Base-by-base conservation (phyloP, 64 coral and sea anemone species). In the Pocillopora damicornis region DNA sequence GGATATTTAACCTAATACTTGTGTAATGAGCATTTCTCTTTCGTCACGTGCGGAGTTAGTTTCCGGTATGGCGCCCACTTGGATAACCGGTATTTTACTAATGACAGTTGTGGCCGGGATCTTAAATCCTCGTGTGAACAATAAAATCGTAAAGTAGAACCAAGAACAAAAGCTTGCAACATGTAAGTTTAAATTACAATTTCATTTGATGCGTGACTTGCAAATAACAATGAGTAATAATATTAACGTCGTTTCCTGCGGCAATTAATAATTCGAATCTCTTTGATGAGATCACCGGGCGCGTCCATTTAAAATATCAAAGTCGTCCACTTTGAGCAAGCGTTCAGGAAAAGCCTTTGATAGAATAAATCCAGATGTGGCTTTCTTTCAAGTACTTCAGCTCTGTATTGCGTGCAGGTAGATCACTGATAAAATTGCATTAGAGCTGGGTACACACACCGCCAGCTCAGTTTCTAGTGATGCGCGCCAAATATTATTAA, bases 261-360 rank as follows among this genome's bases (percentile, higher is more conserved):
- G 35, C 56, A 85, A 85, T 58, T 45, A 73, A n/a, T 57, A 65
- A 73, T 85, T 71, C 51, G 10, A 15, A 73, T 85, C 45, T 73
- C 72, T 71, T 71, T 51, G 42, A 81, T 81, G 59, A 81, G 79
- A 7, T 63, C 79, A 81, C 11, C 3, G 61, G 58, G 68, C 45
- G 67, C 63, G 58, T 72, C 81, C 25, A 85, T 85, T 85, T 42
- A 68, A 85, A 82, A 85, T 85, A 85, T 85, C 71, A 20, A 2
- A 71, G 22, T 68, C 30, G 63, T 45, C 2, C 25, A 13, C 15
- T 42, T n/a, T 26, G 42, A 17, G 22, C 22, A 85, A 85, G 38
- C 81, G 15, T 9, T 38, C 17, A 85, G 81, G 81, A 85, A 37
- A 8, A 22, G 20, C 14, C 56, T 58, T 85, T 37, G 69, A 38